Conservation (phyloP, 1,140 invertebrate genomes). For the Zaprionus inermis region DNA sequence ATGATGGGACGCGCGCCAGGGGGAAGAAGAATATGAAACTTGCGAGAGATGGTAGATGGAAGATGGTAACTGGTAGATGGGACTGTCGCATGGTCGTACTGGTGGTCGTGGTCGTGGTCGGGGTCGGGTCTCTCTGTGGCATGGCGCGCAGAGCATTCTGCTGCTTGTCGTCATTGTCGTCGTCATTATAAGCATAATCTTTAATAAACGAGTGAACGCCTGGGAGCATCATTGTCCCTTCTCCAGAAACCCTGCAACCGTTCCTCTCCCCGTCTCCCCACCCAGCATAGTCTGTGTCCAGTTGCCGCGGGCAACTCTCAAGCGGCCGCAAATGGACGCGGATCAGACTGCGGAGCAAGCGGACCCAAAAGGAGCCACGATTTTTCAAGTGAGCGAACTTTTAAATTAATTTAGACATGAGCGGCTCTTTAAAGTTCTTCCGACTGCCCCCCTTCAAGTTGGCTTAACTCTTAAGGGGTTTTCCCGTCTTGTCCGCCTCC, state of each 20-base stretch:
- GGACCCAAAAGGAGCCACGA: conserved; percentile 32
- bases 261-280: neutral
- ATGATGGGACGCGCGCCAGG: conserved; percentile 17
- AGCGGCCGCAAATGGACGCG: conserved; percentile 70
- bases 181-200: conserved; percentile 82
- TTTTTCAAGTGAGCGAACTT: conserved; percentile 81
- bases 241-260: neutral
- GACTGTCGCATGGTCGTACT: neutral
- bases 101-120: neutral
- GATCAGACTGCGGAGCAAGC: conserved; percentile 2
- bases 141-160: conserved; percentile 35
- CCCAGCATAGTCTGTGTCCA: neutral
- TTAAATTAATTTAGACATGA: conserved; percentile 82
- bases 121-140: neutral
- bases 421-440: conserved; percentile 74
- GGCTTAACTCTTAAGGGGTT: conserved; percentile 60
- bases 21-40: neutral
- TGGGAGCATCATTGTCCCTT: conserved; percentile 47
- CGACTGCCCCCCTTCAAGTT: conserved; percentile 11
- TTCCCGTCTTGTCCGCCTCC: neutral
- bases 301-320: conserved; percentile 70
- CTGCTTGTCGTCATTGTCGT: conserved; percentile 79
- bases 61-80: neutral
- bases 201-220: conserved; percentile 79
- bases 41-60: neutral